Evolutionary conservation across 2,888 invertebrate species (phyloP), one percentile per base, ranked within the genome.

Genomic region (Eupithecia tripunctaria): DNA sequence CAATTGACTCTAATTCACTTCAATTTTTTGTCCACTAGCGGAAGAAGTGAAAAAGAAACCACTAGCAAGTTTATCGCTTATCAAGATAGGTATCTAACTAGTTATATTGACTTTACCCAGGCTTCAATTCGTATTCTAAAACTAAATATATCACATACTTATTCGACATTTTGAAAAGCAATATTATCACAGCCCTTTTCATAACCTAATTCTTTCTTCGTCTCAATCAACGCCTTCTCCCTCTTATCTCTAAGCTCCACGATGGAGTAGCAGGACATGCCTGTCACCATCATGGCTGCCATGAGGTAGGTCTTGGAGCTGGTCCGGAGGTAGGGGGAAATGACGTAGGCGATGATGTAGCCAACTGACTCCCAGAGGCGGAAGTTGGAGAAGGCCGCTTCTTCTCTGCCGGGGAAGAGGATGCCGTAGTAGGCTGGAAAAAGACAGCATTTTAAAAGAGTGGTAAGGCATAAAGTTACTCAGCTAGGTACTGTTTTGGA

Each of bases 311-410:
- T 90, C 82, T 96, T 96, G 29, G 91, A 84, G 69, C 90, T 86
- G 21, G 95, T 95, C 67, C 95, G 90, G 2, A 96, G 80, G 79
- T 91, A 90, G 4, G 95, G 93, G 1, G 95, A 95, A 76, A 95
- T 92, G 43, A 95, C 87, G 84, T 96, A 96, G 1, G 96, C 95
- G 14, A 96, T 91, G 76, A 96, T 95, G 86, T 96, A 96, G 4
- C 96, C 96, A 0, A 95, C 86, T 0, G 96, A 96, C 84, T 96
- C 96, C 96, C 96, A 96, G 3, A 97, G 92, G 0, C 96, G 90
- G 90, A 96, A 96, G 90, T 96, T 96, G 59, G 96, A 95, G 89
- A 96, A 97, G 0, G 96, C 96, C 0, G 96, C 96, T 82, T 96
- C 96, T 82, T 96, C 95, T 78, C 95, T 88, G 0, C 94, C 92